Percentiles rank a stretch among this genome's conserved stretches.
phyloP scores from a whole-genome alignment of 2,113 vertebrate genomes.

The Peromyscus leucopus region DNA sequence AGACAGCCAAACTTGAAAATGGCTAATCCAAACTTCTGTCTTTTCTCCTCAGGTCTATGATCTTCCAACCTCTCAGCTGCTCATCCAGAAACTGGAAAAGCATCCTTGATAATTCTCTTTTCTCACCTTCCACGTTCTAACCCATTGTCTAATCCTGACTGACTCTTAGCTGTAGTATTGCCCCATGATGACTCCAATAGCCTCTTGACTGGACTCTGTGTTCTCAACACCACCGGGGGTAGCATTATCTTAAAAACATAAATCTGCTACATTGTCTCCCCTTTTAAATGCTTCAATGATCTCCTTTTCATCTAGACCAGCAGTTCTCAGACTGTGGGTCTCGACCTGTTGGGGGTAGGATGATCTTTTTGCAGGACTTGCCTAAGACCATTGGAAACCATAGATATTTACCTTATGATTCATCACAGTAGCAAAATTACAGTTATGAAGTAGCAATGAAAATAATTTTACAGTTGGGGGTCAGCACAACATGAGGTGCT shows the following conservation, averaged over 20 bases:
- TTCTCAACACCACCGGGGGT: neutral
- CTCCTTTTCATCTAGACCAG: constrained; percentile 11
- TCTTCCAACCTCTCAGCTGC: neutral
- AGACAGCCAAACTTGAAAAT: neutral
- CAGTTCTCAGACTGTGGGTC: neutral
- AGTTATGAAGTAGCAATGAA: neutral
- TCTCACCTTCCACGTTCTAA: neutral
- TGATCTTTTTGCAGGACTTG: neutral
- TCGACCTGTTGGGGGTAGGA: too few relatives aligned
- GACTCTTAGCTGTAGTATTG: neutral
- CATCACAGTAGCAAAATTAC: neutral
- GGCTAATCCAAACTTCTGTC: neutral
- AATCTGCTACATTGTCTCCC: neutral
- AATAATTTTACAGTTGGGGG: neutral
- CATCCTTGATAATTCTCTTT: neutral
- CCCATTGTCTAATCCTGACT: neutral
- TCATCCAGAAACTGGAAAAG: neutral
- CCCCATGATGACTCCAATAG: neutral
- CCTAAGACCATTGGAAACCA: neutral
- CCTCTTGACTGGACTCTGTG: neutral
- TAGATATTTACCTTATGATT: neutral
- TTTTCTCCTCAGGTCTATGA: neutral
- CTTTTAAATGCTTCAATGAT: neutral
- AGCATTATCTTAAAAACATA: neutral
- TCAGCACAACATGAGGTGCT: neutral